phyloP scores from a whole-genome alignment of 2,113 vertebrate genomes.

The Bambusicola thoracicus region DNA sequence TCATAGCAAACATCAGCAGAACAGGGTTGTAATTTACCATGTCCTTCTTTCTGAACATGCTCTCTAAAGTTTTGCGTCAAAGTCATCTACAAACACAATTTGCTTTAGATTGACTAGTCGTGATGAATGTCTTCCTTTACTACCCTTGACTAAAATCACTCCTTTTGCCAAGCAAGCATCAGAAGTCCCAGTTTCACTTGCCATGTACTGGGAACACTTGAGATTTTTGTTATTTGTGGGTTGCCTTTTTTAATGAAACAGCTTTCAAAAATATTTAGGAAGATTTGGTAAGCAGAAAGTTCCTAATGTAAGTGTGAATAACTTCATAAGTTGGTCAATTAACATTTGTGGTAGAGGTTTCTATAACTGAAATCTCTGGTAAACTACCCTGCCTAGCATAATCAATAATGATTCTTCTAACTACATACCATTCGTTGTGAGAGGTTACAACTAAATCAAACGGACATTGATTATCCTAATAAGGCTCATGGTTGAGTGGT shows the following conservation, averaged over 20 bases:
- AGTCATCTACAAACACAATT: conserved; percentile 56
- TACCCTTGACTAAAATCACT: conserved; percentile 51
- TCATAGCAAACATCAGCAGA: conserved; percentile 63
- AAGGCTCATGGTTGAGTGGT: not conserved
- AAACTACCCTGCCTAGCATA: conserved; percentile 17
- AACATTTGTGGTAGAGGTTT: conserved; percentile 49
- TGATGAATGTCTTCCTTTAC: conserved; percentile 64
- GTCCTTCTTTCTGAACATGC: conserved; percentile 61
- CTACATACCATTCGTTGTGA: conserved; percentile 1
- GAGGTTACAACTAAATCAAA: conserved; percentile 36
- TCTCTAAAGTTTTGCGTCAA: conserved; percentile 50
- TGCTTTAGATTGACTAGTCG: conserved; percentile 41
- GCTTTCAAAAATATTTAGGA: conserved; percentile 36
- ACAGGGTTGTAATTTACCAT: conserved; percentile 63
- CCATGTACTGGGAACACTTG: not conserved
- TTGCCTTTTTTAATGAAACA: not conserved
- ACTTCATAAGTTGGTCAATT: conserved; percentile 31
- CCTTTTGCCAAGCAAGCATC: conserved; percentile 6
- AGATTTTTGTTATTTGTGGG: too few relatives aligned
- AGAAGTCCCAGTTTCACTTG: conserved; percentile 13
- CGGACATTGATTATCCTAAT: conserved; percentile 30
- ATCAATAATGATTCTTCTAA: conserved; percentile 37
- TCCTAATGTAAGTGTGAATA: conserved; percentile 14
- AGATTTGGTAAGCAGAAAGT: conserved; percentile 35
- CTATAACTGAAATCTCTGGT: conserved; percentile 50